Percentiles rank a stretch among this genome's conserved stretches.
Evolutionary conservation across 2,888 invertebrate species (phyloP).

Genomic region (Marasmarcha lunaedactyla): DNA sequence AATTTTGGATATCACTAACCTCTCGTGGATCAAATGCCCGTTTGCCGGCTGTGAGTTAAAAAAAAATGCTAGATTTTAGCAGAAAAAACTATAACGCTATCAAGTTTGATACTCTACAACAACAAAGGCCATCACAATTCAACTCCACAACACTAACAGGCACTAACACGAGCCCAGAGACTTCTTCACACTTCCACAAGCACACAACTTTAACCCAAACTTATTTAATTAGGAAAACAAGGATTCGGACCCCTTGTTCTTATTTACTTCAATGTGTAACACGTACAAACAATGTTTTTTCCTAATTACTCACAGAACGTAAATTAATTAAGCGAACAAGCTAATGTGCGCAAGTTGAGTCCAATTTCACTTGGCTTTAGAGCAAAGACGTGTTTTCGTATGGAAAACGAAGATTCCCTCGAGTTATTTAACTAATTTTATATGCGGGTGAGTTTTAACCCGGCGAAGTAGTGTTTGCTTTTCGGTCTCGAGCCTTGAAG

Average conservation of each 20-base stretch:
- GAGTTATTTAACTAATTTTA: constrained; percentile 61
- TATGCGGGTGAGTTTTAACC: constrained; percentile 53
- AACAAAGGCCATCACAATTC: too few relatives aligned
- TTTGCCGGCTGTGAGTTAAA: too few relatives aligned
- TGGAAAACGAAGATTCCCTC: constrained; percentile 37
- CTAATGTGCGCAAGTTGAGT: constrained; percentile 41
- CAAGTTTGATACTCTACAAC: too few relatives aligned
- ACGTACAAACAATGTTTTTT: constrained; percentile 38
- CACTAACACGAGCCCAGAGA: too few relatives aligned
- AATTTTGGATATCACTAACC: too few relatives aligned
- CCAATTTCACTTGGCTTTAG: constrained; percentile 52
- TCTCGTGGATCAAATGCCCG: too few relatives aligned
- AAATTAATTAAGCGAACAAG: constrained; percentile 51
- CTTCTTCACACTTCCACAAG: too few relatives aligned
- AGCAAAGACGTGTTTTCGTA: constrained; percentile 62
- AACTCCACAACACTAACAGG: too few relatives aligned
- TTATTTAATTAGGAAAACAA: not conserved
- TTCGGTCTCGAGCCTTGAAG: too few relatives aligned
- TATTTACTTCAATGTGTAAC: not conserved
- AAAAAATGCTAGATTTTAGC: too few relatives aligned
- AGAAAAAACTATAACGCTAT: too few relatives aligned
- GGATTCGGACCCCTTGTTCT: not conserved
- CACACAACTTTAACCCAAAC: not conserved
- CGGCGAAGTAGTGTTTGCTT: not conserved
- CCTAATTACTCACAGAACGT: constrained; percentile 40